Base-by-base conservation (phyloP, 2,888 invertebrate genomes). In the Pyrrhosoma nymphula region DNA sequence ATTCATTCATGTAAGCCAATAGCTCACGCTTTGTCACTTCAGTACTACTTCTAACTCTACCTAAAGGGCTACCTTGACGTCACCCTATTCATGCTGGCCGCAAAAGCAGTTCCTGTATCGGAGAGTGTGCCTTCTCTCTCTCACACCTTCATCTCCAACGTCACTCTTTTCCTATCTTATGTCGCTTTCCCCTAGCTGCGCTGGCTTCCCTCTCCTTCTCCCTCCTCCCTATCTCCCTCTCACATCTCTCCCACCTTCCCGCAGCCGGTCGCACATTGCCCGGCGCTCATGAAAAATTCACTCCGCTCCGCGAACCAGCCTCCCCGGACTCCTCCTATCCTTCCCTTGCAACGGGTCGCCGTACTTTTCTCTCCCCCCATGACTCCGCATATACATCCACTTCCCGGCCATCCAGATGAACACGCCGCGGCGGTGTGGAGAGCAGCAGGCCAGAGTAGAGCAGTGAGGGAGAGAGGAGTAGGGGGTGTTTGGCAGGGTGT, bases 331-430 rank as follows among this genome's bases (percentile, higher is more conserved):
- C 82, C 82, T 35, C 47, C 82, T 16, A 35, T 35, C 14, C 82
- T 82, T 35, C 82, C 82, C 82, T 35, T 82, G 82, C 82, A 82
- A 26, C 30, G 82, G 82, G 16, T 60, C 30, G 30, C 26, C 82
- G 30, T 30, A 30, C 30, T 82, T 30, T 18, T 8, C 35, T 30
- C 35, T 26, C 82, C 82, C 56, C 89, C 95, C 26, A 88, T 90
- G 39, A 39, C 82, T 90, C 82, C 95, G 89, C 95, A 95, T 95
- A 95, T 95, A 91, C 95, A 95, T 91, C 95, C 93, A 60, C 95
- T 95, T 75, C 95, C 60, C 82, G 56, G 95, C 56, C 95, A 63
- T 95, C 56, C 91, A 60, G 95, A 95, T 89, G 95, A 69, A 56
- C 63, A 95, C 47, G 95, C 56, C 90, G 95, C 91, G 90, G 75